Conservation (phyloP, 2,797 vertebrate species). For the Tadarida brasiliensis region DNA sequence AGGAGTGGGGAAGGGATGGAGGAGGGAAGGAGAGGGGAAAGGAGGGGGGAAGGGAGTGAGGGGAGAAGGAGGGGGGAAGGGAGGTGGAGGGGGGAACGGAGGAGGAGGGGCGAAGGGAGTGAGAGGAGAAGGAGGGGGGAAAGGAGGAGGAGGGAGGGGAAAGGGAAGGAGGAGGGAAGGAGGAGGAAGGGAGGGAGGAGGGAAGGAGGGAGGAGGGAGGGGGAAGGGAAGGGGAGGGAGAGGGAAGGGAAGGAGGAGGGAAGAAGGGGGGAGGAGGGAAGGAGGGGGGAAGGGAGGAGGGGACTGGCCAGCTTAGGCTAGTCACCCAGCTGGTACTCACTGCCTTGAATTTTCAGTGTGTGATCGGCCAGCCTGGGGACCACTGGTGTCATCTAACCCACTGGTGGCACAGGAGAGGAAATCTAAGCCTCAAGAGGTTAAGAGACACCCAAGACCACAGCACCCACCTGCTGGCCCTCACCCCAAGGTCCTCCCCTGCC, state of each 20-base stretch:
- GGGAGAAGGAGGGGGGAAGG: too few relatives aligned
- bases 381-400: accelerated
- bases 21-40: too few relatives aligned
- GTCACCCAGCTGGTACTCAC: accelerated
- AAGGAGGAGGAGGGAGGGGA: too few relatives aligned
- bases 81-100: too few relatives aligned
- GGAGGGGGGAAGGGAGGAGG: too few relatives aligned
- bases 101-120: too few relatives aligned
- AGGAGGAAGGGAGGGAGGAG: accelerated
- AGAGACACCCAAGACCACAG: accelerated
- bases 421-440: accelerated
- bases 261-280: accelerated
- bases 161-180: background rate
- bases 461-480: accelerated
- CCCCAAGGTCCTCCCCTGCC: background rate
- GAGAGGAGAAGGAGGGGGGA: too few relatives aligned
- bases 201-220: accelerated
- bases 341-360: accelerated
- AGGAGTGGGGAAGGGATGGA: too few relatives aligned
- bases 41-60: too few relatives aligned
- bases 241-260: accelerated
- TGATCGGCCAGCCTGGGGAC: background rate
- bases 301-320: background rate
- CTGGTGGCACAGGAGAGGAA: accelerated
- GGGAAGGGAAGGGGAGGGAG: background rate